phyloP scores from a whole-genome alignment of 1,140 invertebrate species.

The Drosophila nasuta region DNA sequence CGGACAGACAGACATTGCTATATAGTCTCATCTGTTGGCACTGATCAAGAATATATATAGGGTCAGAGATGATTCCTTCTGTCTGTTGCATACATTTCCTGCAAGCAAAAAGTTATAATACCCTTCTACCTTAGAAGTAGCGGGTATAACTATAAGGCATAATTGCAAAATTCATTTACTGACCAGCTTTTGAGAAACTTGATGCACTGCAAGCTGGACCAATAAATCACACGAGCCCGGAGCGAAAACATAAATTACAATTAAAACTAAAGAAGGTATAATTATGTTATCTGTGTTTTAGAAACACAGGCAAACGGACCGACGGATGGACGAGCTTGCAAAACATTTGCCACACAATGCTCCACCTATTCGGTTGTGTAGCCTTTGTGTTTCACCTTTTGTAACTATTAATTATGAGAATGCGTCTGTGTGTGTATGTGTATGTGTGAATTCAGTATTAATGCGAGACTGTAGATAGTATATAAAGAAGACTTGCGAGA shows the following conservation, averaged over 20 bases:
- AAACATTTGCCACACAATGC: slow-evolving; percentile 39
- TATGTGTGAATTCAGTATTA: slow-evolving; percentile 8
- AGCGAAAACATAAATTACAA: slow-evolving; percentile 73
- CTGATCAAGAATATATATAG: no score
- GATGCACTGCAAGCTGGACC: not conserved
- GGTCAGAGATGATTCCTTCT: no score
- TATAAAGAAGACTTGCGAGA: not conserved
- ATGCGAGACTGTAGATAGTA: slow-evolving; percentile 36
- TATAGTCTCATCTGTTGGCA: no score
- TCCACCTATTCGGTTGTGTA: slow-evolving; percentile 30
- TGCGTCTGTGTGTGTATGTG: not conserved
- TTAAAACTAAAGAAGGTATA: slow-evolving; percentile 69
- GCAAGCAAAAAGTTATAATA: no score
- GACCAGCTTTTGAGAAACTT: not conserved
- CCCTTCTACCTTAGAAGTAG: no score
- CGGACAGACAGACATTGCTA: no score
- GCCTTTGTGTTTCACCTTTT: slow-evolving; percentile 70
- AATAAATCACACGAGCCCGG: slow-evolving; percentile 62
- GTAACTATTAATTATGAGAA: slow-evolving; percentile 72
- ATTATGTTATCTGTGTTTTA: slow-evolving; percentile 62
- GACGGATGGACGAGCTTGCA: slow-evolving; percentile 42
- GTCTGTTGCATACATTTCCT: no score
- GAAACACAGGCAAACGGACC: slow-evolving; percentile 24
- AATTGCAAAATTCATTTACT: not conserved
- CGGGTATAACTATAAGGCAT: not conserved